Evolutionary conservation across 2,113 vertebrate species (phyloP).

Genomic region (Phalacrocorax carbo): DNA sequence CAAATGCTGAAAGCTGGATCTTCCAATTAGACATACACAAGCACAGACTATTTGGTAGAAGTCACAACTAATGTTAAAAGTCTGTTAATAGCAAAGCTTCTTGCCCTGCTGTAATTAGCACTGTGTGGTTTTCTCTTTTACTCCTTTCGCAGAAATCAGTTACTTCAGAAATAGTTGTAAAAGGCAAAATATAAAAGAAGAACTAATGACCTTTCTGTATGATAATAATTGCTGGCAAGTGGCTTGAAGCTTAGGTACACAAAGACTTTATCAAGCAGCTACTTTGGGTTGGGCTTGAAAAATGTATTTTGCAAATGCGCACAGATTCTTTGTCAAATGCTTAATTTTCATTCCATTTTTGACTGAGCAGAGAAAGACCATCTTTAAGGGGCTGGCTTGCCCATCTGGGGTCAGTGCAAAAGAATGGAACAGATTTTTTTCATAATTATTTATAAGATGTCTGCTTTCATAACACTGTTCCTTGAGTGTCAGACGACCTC

Average conservation of each 20-base stretch:
- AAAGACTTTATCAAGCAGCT: neutral
- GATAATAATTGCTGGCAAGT: neutral
- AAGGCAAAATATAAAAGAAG: neutral
- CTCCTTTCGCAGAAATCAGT: neutral
- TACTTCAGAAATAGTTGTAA: neutral
- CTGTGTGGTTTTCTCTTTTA: neutral
- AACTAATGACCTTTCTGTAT: neutral
- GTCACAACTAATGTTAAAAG: neutral
- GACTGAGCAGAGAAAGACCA: slow-evolving; percentile 25
- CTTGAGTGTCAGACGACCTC: slow-evolving; percentile 67
- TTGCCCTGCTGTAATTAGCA: neutral
- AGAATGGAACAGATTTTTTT: slow-evolving; percentile 75
- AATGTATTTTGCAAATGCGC: neutral
- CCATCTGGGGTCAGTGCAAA: slow-evolving; percentile 64
- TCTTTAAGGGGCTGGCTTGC: slow-evolving; percentile 50
- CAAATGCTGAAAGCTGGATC: neutral
- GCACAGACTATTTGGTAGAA: neutral
- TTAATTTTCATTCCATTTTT: slow-evolving; percentile 46
- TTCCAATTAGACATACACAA: neutral
- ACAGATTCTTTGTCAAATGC: slow-evolving; percentile 31
- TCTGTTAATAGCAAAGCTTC: neutral
- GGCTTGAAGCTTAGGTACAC: neutral
- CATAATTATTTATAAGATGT: slow-evolving; percentile 83
- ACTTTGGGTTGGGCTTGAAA: neutral
- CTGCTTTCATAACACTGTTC: slow-evolving; percentile 69